Evolutionary conservation across 2,888 invertebrate genomes (phyloP).

Genomic region (Galerucella nymphaeae): DNA sequence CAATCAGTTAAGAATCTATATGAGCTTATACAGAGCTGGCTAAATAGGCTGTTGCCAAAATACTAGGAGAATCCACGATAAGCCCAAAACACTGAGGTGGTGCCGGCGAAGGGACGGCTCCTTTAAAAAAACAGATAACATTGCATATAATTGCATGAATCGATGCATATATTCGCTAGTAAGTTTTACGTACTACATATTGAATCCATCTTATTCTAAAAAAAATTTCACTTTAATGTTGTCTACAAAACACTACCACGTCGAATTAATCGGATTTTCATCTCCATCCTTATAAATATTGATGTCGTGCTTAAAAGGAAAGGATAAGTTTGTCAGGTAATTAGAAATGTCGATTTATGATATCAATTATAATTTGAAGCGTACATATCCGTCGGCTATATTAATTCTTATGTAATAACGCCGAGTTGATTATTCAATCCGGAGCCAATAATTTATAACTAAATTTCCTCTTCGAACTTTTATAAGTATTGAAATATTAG

Average conservation of each 20-base stretch:
- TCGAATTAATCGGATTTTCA: slow-evolving; percentile 14
- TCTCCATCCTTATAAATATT: slow-evolving; percentile 22
- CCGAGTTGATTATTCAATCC: slow-evolving; percentile 27
- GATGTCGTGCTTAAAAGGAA: slow-evolving; percentile 22
- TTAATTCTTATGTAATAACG: slow-evolving; percentile 28
- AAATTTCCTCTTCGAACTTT: slow-evolving; percentile 24
- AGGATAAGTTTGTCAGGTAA: slow-evolving; percentile 24
- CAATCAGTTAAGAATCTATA: too few relatives aligned
- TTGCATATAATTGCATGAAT: too few relatives aligned
- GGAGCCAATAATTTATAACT: slow-evolving; percentile 26
- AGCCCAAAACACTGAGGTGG: too few relatives aligned
- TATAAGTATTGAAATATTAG: neutral
- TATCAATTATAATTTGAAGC: slow-evolving; percentile 22
- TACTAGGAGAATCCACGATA: too few relatives aligned
- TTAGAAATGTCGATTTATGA: slow-evolving; percentile 27
- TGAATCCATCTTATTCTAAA: neutral
- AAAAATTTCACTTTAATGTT: neutral
- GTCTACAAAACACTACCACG: neutral
- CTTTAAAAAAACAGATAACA: too few relatives aligned
- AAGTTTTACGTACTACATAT: neutral
- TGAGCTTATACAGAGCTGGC: too few relatives aligned
- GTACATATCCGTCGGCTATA: slow-evolving; percentile 21
- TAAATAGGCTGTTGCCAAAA: too few relatives aligned
- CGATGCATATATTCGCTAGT: too few relatives aligned
- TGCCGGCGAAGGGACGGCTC: too few relatives aligned